Evolutionary conservation across 2,113 vertebrate genomes (phyloP).

Genomic region (Etheostoma spectabile): DNA sequence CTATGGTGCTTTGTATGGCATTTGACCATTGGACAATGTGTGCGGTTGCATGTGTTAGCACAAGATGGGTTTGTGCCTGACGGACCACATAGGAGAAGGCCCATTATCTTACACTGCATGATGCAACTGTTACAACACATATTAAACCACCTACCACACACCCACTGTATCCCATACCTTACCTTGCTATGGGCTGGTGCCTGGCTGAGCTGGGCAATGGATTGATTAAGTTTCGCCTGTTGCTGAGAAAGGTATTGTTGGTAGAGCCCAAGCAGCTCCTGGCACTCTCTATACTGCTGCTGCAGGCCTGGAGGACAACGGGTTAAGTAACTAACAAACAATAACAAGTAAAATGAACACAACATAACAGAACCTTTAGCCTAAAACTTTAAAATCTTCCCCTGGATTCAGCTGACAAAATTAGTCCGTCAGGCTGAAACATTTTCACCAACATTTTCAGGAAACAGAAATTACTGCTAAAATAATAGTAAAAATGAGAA

Average conservation of each 20-base stretch:
- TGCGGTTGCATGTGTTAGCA: conserved; percentile 28
- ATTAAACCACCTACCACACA: conserved; percentile 1
- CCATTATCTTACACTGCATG: conserved; percentile 22
- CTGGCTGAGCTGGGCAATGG: conserved; percentile 88
- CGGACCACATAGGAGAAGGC: neutral
- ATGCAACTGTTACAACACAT: neutral
- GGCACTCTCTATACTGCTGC: conserved; percentile 95
- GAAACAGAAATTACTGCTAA: neutral
- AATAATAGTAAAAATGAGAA: neutral
- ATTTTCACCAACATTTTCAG: neutral
- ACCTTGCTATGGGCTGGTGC: conserved; percentile 86
- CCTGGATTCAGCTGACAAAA: conserved; percentile 29
- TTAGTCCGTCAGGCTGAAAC: neutral
- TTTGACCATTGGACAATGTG: conserved; percentile 32
- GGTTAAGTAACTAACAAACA: conserved; percentile 86
- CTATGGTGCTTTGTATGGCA: conserved; percentile 43
- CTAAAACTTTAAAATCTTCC: neutral
- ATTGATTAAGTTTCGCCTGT: conserved; percentile 91
- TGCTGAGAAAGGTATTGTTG: conserved; percentile 96
- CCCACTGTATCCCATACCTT: conserved; percentile 75
- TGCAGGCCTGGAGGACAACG: conserved; percentile 87
- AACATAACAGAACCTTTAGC: neutral
- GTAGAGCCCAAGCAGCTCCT: conserved; percentile 95
- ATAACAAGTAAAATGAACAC: conserved; percentile 13
- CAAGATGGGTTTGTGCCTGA: conserved; percentile 28